Conservation (phyloP, 1,140 invertebrate genomes). For the Nomia melanderi region DNA sequence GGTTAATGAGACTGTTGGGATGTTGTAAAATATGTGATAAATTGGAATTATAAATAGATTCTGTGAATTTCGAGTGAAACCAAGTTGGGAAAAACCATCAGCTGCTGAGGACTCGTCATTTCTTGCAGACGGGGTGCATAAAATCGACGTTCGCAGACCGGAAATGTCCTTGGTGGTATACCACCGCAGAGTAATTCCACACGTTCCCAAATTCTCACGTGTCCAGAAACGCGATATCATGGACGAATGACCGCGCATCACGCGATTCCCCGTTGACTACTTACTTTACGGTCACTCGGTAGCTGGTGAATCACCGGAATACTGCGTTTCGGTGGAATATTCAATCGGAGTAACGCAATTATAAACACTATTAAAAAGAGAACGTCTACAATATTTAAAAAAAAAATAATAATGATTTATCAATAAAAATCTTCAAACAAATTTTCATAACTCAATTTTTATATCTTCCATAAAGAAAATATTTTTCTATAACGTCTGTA, state of each 20-base stretch:
- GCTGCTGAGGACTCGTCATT: background rate
- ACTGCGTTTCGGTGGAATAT: background rate
- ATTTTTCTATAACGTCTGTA: too few species aligned
- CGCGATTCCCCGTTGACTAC: constrained; percentile 26
- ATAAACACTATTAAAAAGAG: too few species aligned
- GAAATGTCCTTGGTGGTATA: constrained; percentile 27
- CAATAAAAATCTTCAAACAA: too few species aligned
- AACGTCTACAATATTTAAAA: too few species aligned
- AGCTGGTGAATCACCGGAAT: background rate
- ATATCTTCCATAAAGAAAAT: too few species aligned
- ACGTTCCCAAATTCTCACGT: constrained; percentile 27
- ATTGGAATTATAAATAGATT: too few species aligned
- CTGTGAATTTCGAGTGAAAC: background rate
- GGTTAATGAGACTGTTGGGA: too few species aligned
- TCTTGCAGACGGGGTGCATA: background rate
- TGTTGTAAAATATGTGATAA: too few species aligned
- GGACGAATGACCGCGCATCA: constrained; percentile 18
- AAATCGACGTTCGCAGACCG: constrained; percentile 1
- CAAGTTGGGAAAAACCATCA: background rate
- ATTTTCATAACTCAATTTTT: too few species aligned
- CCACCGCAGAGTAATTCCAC: background rate
- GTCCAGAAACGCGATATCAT: constrained; percentile 17
- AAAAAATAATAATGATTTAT: too few species aligned
- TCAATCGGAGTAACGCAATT: background rate
- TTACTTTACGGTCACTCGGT: constrained; percentile 11